Conservation (phyloP, 53 echinoderm and acorn worm species). For the Actinopyga echinites region DNA sequence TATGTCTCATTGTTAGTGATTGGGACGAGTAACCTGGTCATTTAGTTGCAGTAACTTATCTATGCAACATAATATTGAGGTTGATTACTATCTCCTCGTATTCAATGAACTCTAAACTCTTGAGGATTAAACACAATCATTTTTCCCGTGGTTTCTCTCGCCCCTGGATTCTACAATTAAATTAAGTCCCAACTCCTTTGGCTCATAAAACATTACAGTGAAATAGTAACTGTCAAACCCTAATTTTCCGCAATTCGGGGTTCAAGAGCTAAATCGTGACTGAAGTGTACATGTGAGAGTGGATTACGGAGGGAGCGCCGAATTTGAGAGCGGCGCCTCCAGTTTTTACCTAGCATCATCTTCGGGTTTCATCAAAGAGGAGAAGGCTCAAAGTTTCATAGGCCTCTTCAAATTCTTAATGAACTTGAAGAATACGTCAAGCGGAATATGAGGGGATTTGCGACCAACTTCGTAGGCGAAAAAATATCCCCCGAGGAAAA, state of each 20-base stretch:
- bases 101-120: not conserved
- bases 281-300: not conserved
- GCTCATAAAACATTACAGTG: conserved; percentile 10
- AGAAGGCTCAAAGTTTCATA: too few relatives aligned
- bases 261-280: not conserved
- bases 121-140: not conserved
- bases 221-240: conserved; percentile 11
- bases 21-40: too few relatives aligned
- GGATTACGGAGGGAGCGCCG: too few relatives aligned
- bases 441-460: too few relatives aligned
- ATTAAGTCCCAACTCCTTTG: conserved; percentile 11
- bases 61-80: too few relatives aligned
- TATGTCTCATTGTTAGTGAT: too few relatives aligned
- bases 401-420: too few relatives aligned
- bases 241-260: conserved; percentile 27
- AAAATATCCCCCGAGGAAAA: too few relatives aligned
- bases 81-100: not conserved
- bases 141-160: not conserved
- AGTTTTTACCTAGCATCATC: not conserved
- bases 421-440: too few relatives aligned
- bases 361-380: too few relatives aligned
- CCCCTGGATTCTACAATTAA: conserved; percentile 24
- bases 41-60: too few relatives aligned
- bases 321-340: conserved; percentile 7
- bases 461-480: too few relatives aligned